phyloP scores from a whole-genome alignment of 37 sponge, comb jelly and placozoan species.

The Dysidea cf. avara region DNA sequence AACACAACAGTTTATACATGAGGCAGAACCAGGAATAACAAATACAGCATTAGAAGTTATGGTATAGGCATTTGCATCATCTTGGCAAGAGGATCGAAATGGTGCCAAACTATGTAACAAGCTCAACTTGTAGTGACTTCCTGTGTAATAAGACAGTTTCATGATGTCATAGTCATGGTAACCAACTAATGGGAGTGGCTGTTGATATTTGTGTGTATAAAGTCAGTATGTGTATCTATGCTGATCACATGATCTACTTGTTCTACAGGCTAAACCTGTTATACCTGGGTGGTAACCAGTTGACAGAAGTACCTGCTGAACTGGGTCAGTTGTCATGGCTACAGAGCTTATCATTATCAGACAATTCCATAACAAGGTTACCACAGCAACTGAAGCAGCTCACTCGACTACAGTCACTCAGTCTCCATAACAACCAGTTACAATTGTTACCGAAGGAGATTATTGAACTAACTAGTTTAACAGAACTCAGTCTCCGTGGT shows the following conservation, averaged over 20 bases:
- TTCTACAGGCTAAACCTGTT: slow-evolving; percentile 59
- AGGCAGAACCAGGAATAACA: too few relatives aligned
- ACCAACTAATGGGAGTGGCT: too few relatives aligned
- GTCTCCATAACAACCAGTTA: slow-evolving; percentile 76
- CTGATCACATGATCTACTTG: not conserved
- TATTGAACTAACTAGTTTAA: slow-evolving; percentile 62
- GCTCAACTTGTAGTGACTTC: too few relatives aligned
- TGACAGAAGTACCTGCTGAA: slow-evolving; percentile 56
- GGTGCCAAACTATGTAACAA: too few relatives aligned
- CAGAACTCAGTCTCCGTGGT: slow-evolving; percentile 74
- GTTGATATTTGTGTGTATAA: too few relatives aligned
- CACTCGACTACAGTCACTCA: slow-evolving; percentile 58
- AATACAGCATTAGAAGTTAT: too few relatives aligned
- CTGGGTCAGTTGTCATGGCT: slow-evolving; percentile 60
- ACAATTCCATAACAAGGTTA: slow-evolving; percentile 56
- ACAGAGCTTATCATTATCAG: slow-evolving; percentile 56
- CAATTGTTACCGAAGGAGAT: slow-evolving; percentile 72
- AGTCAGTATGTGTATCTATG: not conserved
- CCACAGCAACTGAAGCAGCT: slow-evolving; percentile 66
- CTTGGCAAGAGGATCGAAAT: too few relatives aligned
- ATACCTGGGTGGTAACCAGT: slow-evolving; percentile 86
- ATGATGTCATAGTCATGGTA: too few relatives aligned
- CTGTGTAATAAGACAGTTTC: too few relatives aligned
- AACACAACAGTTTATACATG: too few relatives aligned
- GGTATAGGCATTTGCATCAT: too few relatives aligned